Evolutionary conservation across 2,113 vertebrate genomes (phyloP), one percentile per base, ranked within the genome.

Genomic region (Macquaria ambigua): DNA sequence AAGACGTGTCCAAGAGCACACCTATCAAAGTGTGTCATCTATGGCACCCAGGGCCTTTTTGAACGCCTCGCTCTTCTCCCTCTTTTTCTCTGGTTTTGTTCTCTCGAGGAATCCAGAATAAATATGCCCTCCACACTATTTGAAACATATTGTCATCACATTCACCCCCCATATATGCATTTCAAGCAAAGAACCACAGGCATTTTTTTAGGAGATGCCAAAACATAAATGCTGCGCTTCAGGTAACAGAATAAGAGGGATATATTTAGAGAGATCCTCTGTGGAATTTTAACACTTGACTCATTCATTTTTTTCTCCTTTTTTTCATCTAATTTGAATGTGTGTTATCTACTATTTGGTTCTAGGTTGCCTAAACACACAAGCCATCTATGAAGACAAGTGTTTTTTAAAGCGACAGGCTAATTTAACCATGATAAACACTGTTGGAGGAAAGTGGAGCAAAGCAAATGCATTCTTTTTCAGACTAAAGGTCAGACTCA

Each of bases 11-110:
- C 79, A 87, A 66, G 75, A 81, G 76, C 87, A 77, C 84, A 90
- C 86, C 87, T 91, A 90, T 92, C 87, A 89, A 91, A 87, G 75
- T 87, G 74, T 91, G 90, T 92, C 87, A 92, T 90, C 88, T 89
- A 82, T 5, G 67, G 75, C 87, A 92, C 91, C 85, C 78, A 67
- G 90, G 89, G 89, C 87, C 59, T 64, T 91, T 90, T 77, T 55
- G 3, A 84, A 90, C 59, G 39, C 68, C 41, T 73, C 10, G 2
- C 81, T 78, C 72, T 79, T 37, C 84, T 70, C 41, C 52, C n/a
- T 87, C 43, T 81, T 67, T 64, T 80, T 74, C 77, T 67, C 58
- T 61, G 67, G 67, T 79, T 90, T 87, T 80, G 76, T 89, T 87
- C 79, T 88, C 85, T 91, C 16, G 53, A 90, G 89, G 83, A 93